Base-by-base conservation (phyloP, 2,113 vertebrate genomes). In the Halichoeres trimaculatus region DNA sequence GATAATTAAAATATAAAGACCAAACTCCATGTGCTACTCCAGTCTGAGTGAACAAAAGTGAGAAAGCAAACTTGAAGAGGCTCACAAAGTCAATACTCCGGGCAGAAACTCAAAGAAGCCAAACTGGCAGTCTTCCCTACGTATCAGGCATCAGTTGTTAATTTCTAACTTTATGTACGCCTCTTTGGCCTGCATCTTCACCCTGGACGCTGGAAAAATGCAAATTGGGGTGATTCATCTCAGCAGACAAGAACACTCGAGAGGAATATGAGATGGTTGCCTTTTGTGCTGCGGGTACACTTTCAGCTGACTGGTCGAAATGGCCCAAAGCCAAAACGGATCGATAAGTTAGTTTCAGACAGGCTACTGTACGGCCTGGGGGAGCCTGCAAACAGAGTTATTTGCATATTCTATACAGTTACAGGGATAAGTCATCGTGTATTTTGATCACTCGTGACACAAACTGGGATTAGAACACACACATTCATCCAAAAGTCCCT, bases 271-370 rank as follows among this genome's bases (percentile, higher is more conserved):
- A 77, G 55, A 70, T 43, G 19, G 54, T 58, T 64, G 45, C 54
- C 36, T 43, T 76, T 75, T 70, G 43, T 78, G 76, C 51, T 65
- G 51, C 64, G 26, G 22, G 34, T 62, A 72, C 22, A 76, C 69
- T 83, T 85, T 85, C 45, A 80, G 71, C 63, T 68, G 63, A 76
- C 47, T 47, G 41, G 45, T 36, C 22, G 3, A 67, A 76, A 78
- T 80, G 50, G 62, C 66, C 43, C 78, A 69, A 78, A 76, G 70
- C 73, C 74, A 83, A 73, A 20, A 45, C 14, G 43, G 72, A 78
- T 87, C 76, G 71, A 85, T 83, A 72, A 30, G 38, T 74, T 68
- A 0, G 8, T 76, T 76, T 67, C 47, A 73, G 75, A 56, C 17
- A 26, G 30, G 36, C 54, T 43, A 38, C 54, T 69, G 11, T 34